Percentiles rank a stretch among this genome's conserved stretches.
Evolutionary conservation across 2,888 invertebrate species (phyloP).

Genomic region (Parnassius smintheus): DNA sequence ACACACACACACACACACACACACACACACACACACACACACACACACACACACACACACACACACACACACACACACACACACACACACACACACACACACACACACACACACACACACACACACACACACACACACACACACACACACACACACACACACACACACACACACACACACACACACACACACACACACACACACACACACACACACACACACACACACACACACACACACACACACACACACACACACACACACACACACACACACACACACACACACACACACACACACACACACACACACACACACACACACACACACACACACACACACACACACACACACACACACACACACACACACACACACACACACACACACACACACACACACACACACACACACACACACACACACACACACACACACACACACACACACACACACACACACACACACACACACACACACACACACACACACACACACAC

Average conservation of each 20-base stretch:
- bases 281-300: too few relatives aligned
- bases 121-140: background rate
- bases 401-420: background rate
- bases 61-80: background rate
- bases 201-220: background rate
- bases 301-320: background rate
- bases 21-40: too few relatives aligned
- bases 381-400: background rate
- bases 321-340: background rate
- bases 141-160: background rate
- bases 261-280: background rate
- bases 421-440: background rate
- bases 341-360: background rate
- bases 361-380: too few relatives aligned
- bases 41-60: background rate
- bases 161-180: background rate
- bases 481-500: background rate
- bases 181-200: too few relatives aligned
- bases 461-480: background rate
- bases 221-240: background rate
- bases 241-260: background rate
- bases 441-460: too few relatives aligned
- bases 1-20: background rate
- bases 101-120: too few relatives aligned
- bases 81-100: background rate